Evolutionary conservation across 2,888 invertebrate species (phyloP), one percentile per base, ranked within the genome.

Genomic region (Meiosimyza decipiens): DNA sequence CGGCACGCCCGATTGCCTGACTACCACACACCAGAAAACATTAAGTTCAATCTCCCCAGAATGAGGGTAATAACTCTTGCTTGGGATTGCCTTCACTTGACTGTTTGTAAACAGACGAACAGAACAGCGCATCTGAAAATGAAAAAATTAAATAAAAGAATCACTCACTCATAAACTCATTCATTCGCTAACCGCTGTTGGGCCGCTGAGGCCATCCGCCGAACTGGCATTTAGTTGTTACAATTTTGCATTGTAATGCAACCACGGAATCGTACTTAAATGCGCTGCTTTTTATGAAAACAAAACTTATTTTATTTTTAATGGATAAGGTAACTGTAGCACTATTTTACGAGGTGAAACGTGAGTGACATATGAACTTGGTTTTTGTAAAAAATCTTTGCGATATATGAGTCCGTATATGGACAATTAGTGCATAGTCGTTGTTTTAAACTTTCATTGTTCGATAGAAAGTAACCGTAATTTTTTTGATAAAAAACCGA

Each of bases 21-120:
- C 28, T 51, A 51, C 59, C 65, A 59, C 50, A 71, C 66, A 59
- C 63, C 59, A 54, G 28, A 71, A 51, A 50, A 66, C 59, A 71
- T 62, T 68, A 73, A 74, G 76, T 74, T 74, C 74, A 76, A 72
- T 76, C 74, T 73, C 70, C 74, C 64, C 72, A 64, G 71, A 76
- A 73, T 73, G 70, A 69, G 76, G 73, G 63, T 76, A 73, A 74
- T 72, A 74, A 74, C 74, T 62, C 71, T 74, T 72, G 60, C 65
- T 54, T 71, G 62, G 33, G 65, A 55, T 73, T 51, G 73, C 70
- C 69, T 69, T 74, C 28, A 60, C 13, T 54, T n/a, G 50, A 4
- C 12, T 57, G 59, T n/a, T n/a, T 22, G 16, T 13, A 54, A 54
- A 12, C 33, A 33, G 18, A 15, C 28, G 5, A 51, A 47, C 11